Evolutionary conservation across 2,888 invertebrate genomes (phyloP).

Genomic region (Camponotus fellah): DNA sequence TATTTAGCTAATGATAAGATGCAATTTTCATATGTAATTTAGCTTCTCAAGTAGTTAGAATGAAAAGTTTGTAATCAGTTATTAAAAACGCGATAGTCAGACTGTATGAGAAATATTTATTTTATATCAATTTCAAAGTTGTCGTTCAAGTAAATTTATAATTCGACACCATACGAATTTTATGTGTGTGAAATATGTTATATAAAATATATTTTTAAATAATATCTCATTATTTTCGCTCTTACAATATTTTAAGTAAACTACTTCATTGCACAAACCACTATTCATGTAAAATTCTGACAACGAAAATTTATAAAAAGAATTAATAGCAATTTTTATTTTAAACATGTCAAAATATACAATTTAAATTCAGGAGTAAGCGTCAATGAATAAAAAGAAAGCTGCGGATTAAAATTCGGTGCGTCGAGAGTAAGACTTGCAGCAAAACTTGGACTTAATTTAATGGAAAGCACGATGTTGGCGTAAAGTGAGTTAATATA

Average conservation of each 20-base stretch:
- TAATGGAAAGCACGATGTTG: slow-evolving; percentile 73
- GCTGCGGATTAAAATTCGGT: not conserved
- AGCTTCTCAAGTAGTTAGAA: not conserved
- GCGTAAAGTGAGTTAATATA: slow-evolving; percentile 82
- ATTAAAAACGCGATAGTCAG: not conserved
- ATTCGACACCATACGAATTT: not conserved
- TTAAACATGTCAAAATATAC: not conserved
- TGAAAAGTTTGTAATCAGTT: not conserved
- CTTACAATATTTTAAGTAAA: no score
- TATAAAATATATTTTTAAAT: not conserved
- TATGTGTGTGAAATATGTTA: not conserved
- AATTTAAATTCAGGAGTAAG: not conserved
- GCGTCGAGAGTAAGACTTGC: slow-evolving; percentile 19
- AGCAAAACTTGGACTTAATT: slow-evolving; percentile 72
- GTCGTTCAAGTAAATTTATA: not conserved
- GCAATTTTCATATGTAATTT: not conserved
- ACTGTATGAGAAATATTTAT: not conserved
- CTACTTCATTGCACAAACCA: not conserved
- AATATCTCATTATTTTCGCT: not conserved
- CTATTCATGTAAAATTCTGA: not conserved
- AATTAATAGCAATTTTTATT: not conserved
- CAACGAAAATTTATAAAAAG: no score
- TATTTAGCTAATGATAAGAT: slow-evolving; percentile 28
- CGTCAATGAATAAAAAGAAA: not conserved
- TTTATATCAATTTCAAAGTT: not conserved